phyloP scores from a whole-genome alignment of 2,113 vertebrate genomes.

The Synchiropus splendidus region DNA sequence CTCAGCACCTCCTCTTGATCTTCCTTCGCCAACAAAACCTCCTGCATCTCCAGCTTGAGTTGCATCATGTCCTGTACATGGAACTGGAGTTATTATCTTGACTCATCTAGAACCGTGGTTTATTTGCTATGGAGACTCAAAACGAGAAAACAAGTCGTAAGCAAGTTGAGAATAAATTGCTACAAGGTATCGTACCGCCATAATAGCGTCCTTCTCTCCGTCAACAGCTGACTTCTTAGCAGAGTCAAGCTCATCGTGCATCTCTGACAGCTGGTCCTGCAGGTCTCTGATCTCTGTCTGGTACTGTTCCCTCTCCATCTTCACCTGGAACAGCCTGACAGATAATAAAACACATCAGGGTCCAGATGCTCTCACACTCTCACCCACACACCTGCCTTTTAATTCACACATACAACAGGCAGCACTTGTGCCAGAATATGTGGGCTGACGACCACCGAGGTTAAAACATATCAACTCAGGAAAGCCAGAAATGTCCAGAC shows the following conservation, averaged over 20 bases:
- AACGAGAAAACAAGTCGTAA: neutral
- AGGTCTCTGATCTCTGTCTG: conserved; percentile 95
- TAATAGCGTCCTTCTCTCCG: conserved; percentile 76
- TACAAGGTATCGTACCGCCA: conserved; percentile 68
- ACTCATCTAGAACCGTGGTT: neutral
- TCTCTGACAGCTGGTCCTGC: conserved; percentile 96
- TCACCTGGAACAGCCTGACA: conserved; percentile 88
- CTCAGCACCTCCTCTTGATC: conserved; percentile 86
- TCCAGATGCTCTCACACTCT: conserved; percentile 2
- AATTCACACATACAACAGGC: conserved; percentile 25
- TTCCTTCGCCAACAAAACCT: conserved; percentile 76
- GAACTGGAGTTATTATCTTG: conserved; percentile 2
- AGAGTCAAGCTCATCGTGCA: conserved; percentile 90
- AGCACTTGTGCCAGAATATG: conserved; percentile 22
- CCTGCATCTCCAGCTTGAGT: conserved; percentile 78
- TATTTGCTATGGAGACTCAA: neutral
- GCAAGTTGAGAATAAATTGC: no score
- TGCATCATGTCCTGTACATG: conserved; percentile 78
- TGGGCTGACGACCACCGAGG: conserved; percentile 9
- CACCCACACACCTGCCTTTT: conserved; percentile 23
- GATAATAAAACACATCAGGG: conserved; percentile 27
- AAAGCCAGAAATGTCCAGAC: conserved; percentile 29
- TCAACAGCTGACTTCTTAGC: conserved; percentile 71
- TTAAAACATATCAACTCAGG: conserved; percentile 12
- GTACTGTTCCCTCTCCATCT: conserved; percentile 90